phyloP scores from a whole-genome alignment of 2,888 invertebrate genomes.

The Catonia carolina region DNA sequence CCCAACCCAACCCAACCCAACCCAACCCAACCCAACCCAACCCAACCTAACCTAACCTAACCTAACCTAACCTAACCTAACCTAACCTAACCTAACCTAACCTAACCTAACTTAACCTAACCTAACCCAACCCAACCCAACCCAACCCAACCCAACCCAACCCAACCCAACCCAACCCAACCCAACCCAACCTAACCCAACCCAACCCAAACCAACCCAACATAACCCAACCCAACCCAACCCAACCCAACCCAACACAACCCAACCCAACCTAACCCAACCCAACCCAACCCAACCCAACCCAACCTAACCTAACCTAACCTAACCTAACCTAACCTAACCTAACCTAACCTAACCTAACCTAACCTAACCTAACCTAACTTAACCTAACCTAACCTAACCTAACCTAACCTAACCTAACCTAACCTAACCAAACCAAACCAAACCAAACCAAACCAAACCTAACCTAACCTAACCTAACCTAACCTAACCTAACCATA shows the following conservation, averaged over 20 bases:
- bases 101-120: slow-evolving; percentile 26
- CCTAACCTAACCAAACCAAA: slow-evolving; percentile 24
- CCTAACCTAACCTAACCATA: slow-evolving; percentile 17
- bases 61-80: slow-evolving; percentile 26
- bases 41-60: no score
- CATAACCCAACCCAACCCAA: slow-evolving; percentile 27
- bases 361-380: slow-evolving; percentile 11
- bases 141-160: slow-evolving; percentile 21
- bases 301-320: slow-evolving; percentile 27
- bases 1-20: slow-evolving; percentile 25
- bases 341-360: slow-evolving; percentile 23
- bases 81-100: slow-evolving; percentile 28
- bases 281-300: slow-evolving; percentile 24
- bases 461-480: slow-evolving; percentile 18
- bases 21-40: no score
- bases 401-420: slow-evolving; percentile 24
- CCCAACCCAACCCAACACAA: slow-evolving; percentile 27
- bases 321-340: slow-evolving; percentile 18
- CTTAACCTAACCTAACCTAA: slow-evolving; percentile 19
- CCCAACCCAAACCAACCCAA: no score
- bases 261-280: slow-evolving; percentile 19
- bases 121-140: slow-evolving; percentile 20
- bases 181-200: no score
- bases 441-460: neutral
- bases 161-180: no score